Evolutionary conservation across 2,797 vertebrate species (phyloP).

Genomic region (Aplochiton taeniatus): DNA sequence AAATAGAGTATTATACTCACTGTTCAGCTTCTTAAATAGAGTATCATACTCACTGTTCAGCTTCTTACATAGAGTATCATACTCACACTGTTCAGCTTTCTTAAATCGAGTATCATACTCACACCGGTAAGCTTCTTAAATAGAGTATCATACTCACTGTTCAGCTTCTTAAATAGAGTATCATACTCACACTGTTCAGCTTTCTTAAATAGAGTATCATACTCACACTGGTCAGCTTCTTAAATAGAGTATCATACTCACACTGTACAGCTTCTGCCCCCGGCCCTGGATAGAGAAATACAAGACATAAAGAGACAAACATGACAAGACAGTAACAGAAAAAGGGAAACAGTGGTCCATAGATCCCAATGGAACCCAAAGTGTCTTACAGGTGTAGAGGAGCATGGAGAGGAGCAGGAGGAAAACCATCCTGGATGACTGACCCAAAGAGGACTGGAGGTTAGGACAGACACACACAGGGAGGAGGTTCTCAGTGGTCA

Average conservation of each 20-base stretch:
- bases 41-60: neutral
- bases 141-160: neutral
- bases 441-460: conserved; percentile 10
- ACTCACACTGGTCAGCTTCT: neutral
- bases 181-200: neutral
- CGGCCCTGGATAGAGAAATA: conserved; percentile 36
- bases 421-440: conserved; percentile 58
- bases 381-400: conserved; percentile 69
- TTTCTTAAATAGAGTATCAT: neutral
- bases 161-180: neutral
- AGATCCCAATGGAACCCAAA: conserved; percentile 10
- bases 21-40: neutral
- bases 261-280: conserved; percentile 24
- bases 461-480: neutral
- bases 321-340: conserved; percentile 15
- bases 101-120: neutral
- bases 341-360: neutral
- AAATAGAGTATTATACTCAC: neutral
- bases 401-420: conserved; percentile 47
- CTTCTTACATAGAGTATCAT: neutral
- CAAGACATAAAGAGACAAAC: conserved; percentile 30
- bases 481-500: conserved; percentile 59
- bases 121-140: neutral
- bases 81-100: conserved; percentile 48
- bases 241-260: conserved; percentile 42